Evolutionary conservation across 2,888 invertebrate genomes (phyloP).

Genomic region (Hypsopygia costalis): DNA sequence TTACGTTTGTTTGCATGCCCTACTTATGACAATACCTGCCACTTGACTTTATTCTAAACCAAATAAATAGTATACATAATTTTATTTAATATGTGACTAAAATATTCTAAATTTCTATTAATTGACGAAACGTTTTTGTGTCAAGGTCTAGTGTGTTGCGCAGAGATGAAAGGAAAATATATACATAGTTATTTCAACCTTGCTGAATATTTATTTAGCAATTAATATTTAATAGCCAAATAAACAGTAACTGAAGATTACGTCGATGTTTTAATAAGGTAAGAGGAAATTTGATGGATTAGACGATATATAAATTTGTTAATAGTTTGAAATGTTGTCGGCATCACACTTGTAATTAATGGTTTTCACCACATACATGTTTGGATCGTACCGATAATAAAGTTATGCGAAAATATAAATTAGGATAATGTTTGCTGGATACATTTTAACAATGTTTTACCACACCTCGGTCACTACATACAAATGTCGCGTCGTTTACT

Average conservation of each 20-base stretch:
- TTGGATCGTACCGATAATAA: too few relatives aligned
- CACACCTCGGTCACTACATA: too few relatives aligned
- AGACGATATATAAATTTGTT: too few relatives aligned
- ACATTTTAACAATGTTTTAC: too few relatives aligned
- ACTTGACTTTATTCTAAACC: background rate
- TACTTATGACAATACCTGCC: slow-evolving; percentile 15
- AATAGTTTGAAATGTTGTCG: too few relatives aligned
- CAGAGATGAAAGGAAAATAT: slow-evolving; percentile 66
- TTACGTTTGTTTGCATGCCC: background rate
- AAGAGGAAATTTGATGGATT: background rate
- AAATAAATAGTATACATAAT: slow-evolving; percentile 23
- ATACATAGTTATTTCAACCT: slow-evolving; percentile 60
- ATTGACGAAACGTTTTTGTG: slow-evolving; percentile 62
- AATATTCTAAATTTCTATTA: slow-evolving; percentile 52
- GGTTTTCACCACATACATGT: too few relatives aligned
- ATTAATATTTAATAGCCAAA: slow-evolving; percentile 41
- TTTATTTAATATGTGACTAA: slow-evolving; percentile 34
- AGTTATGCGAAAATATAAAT: too few relatives aligned
- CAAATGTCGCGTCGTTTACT: too few relatives aligned
- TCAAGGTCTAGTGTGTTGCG: slow-evolving; percentile 60
- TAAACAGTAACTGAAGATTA: slow-evolving; percentile 14
- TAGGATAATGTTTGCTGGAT: too few relatives aligned
- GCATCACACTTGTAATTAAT: too few relatives aligned
- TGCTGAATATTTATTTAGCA: slow-evolving; percentile 55
- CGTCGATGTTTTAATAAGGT: background rate